Percentiles rank a stretch among this genome's conserved stretches.
phyloP scores from a whole-genome alignment of 2,888 invertebrate genomes.

The Caenorhabditis sulstoni region DNA sequence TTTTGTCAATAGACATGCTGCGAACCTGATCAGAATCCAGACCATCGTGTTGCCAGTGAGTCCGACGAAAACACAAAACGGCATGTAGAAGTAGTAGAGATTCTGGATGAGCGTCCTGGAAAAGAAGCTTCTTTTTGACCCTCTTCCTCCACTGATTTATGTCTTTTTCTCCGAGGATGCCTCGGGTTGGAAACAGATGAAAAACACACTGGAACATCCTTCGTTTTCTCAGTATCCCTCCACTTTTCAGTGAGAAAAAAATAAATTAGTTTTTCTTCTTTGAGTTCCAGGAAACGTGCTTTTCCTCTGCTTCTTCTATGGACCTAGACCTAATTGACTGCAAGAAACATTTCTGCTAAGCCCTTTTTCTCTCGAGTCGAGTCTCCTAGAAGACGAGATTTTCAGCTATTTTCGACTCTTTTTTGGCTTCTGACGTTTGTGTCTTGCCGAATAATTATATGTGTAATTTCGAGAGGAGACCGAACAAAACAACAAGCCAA shows the following conservation, averaged over 20 bases:
- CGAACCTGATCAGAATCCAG: constrained; percentile 75
- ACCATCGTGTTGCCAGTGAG: constrained; percentile 79
- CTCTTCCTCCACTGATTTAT: constrained; percentile 30
- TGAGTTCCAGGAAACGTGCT: background rate
- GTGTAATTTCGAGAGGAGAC: constrained; percentile 21
- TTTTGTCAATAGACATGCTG: constrained; percentile 25
- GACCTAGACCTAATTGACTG: no score
- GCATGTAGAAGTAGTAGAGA: constrained; percentile 77
- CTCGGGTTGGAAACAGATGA: background rate
- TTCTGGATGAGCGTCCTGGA: constrained; percentile 61
- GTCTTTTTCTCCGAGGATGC: background rate
- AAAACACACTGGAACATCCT: constrained; percentile 24
- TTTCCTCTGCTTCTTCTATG: no score
- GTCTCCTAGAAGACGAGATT: constrained; percentile 1
- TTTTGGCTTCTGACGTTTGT: no score
- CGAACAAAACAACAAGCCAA: constrained; percentile 6
- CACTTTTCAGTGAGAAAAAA: constrained; percentile 8
- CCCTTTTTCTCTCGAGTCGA: background rate
- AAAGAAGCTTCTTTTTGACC: background rate
- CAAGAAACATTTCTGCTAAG: background rate
- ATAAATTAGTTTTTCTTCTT: background rate
- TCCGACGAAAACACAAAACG: constrained; percentile 76
- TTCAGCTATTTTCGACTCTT: background rate
- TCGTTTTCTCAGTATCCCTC: background rate
- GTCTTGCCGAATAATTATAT: constrained; percentile 21